Percentiles rank a stretch among this genome's conserved stretches.
These are phyloP conservation scores for Thalassarche chlororhynchos DNA, from an alignment of 2,113 vertebrate species.

Conservation along the genomic window DNA sequence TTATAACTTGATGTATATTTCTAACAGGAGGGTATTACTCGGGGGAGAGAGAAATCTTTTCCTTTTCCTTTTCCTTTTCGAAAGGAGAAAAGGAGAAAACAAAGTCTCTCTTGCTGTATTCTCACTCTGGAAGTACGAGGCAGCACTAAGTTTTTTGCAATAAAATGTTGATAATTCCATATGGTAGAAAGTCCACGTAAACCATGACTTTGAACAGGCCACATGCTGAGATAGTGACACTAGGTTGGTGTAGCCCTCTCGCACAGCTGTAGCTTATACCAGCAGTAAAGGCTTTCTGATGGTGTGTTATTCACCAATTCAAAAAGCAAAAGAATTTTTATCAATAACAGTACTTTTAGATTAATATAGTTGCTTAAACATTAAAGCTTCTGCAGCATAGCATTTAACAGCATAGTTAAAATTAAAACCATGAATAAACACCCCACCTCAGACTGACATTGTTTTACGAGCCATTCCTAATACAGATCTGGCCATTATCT, in stretches of 20 bases:
- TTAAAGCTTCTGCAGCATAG: background rate
- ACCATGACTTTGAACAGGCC: constrained; percentile 48
- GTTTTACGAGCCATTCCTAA: background rate
- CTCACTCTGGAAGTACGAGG: background rate
- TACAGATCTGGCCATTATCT: background rate
- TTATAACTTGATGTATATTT: background rate
- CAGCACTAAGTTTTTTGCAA: background rate
- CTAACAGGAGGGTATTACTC: background rate
- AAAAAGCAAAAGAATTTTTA: constrained; percentile 38
- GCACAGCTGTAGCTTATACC: constrained; percentile 35
- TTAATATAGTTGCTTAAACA: background rate
- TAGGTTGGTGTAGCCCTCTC: background rate
- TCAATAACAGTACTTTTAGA: constrained; percentile 18
- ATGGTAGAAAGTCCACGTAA: background rate
- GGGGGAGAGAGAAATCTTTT: background rate
- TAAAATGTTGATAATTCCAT: constrained; percentile 30
- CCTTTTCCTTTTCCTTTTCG: background rate
- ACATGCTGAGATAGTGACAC: constrained; percentile 16
- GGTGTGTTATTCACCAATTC: background rate
- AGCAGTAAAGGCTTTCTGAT: constrained; percentile 3
- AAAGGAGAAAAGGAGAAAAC: background rate
- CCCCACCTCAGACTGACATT: background rate
- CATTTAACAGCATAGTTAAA: background rate
- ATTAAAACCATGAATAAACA: constrained; percentile 35
- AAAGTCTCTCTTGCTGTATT: background rate